Base-by-base conservation (phyloP, 2,888 invertebrate species). In the Pecten maximus region DNA sequence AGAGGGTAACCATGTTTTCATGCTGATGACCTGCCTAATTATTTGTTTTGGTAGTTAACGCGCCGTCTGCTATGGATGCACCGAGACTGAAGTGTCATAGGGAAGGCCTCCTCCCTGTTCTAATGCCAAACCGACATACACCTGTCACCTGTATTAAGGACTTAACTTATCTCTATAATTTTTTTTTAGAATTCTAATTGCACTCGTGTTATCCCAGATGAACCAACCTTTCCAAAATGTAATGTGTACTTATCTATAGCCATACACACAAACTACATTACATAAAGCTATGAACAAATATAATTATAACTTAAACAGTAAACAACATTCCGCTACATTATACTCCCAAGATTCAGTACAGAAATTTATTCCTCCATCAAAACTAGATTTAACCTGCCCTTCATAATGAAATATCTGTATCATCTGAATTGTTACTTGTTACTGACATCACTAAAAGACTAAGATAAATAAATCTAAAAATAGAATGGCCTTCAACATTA, bases 1-100 rank as follows among this genome's bases (percentile, higher is more conserved):
- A 74, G 74, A 74, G 74, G 35, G 35, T 28, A 74, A 74, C 74
- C 74, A 35, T 74, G 74, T 74, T 74, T 6, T 74, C 10, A 0
- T 35, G 74, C 74, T 74, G 74, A 35, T 74, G 74, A 74, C 74
- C 74, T 35, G 74, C 74, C 74, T 74, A 74, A 74, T 74, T 74
- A 74, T 74, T 74, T 74, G 74, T 74, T 74, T 60, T 74, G 74
- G 74, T 74, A 74, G 74, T 74, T 74, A 28, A 74, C 3, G 74
- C 74, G 35, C 74, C 74, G 74, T 74, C 74, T 74, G 74, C 74
- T 74, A 74, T 3, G 74, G 35, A 3, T 74, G 74, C 74, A 74
- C 74, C 74, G 28, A 74, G 74, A 74, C 35, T 28, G 74, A 74
- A 28, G 74, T 74, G 74, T 28, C 74, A 74, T 35, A 15, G 10